These are phyloP conservation scores for Eueides isabella DNA, from an alignment of 1,140 invertebrate genomes.

Conservation along the genomic window DNA sequence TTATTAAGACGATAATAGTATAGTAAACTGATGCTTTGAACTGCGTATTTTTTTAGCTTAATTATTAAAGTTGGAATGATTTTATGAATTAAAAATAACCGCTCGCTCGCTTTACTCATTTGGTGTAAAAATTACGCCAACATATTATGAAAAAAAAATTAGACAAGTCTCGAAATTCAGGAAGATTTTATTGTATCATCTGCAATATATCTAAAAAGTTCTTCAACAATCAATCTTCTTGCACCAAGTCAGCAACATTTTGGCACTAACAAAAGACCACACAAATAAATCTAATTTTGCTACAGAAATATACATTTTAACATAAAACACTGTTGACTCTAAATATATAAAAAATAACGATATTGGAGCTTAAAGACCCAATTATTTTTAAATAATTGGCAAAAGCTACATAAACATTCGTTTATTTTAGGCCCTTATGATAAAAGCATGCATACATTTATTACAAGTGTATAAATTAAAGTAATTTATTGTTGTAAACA, in stretches of 20 bases:
- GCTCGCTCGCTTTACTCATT: too few species aligned
- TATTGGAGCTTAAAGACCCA: neutral
- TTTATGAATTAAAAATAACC: too few species aligned
- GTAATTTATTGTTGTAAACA: neutral
- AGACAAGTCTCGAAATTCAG: too few species aligned
- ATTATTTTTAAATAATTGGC: neutral
- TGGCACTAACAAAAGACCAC: neutral
- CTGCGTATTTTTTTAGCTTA: neutral
- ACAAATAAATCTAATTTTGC: neutral
- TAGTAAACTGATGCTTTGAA: neutral
- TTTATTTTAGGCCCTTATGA: neutral
- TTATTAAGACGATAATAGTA: neutral
- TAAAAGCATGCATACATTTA: neutral
- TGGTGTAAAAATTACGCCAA: too few species aligned
- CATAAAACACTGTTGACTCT: neutral
- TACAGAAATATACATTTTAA: neutral
- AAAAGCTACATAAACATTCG: neutral
- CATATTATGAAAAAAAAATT: too few species aligned
- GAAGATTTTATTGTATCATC: too few species aligned
- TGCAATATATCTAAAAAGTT: too few species aligned
- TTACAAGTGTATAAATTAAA: neutral
- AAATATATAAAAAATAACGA: neutral
- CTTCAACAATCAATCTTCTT: too few species aligned
- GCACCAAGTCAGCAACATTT: too few species aligned
- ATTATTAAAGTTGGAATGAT: neutral